Evolutionary conservation across 2,888 invertebrate species (phyloP), one percentile per base, ranked within the genome.

Genomic region (Tortricodes alternella): DNA sequence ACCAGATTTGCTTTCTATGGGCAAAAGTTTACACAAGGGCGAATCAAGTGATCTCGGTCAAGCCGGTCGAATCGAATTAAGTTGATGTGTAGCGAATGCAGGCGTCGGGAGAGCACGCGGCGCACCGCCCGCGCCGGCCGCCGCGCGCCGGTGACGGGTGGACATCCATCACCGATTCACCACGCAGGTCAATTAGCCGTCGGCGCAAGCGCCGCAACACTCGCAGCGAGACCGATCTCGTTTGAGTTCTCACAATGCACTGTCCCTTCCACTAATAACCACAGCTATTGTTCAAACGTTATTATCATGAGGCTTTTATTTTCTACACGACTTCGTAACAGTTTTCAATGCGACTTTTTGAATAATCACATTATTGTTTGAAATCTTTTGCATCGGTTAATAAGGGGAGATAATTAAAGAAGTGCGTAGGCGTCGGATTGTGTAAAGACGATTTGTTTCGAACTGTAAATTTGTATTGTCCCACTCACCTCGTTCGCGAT

Each of bases 111-210:
- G 76, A 78, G 44, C 46, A 19, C 70, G 66, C 62, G 65, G n/a
- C n/a, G n/a, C n/a, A n/a, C n/a, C n/a, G n/a, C n/a, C 64, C 62
- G 65, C 73, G 66, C 68, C 21, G 19, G 37, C 37, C 15, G 37
- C 34, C 15, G 34, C 21, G 23, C 32, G 39, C 5, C 32, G 19
- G 39, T 23, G 49, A 32, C 46, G 56, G 71, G 67, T 68, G 75
- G 74, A 75, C 83, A 83, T 89, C 71, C 75, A 83, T 89, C 85
- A 85, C 68, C 73, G 73, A 89, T 89, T 85, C 74, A 70, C 74
- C 72, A 80, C 83, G 80, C 75, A 68, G 76, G 74, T 83, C 88
- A 88, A 88, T 89, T 88, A 88, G 70, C 27, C 21, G 46, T 35
- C 18, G 53, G 51, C 60, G 60, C 51, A 46, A 59, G 53, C 60